Conservation (phyloP, 2,888 invertebrate genomes). For the Tholera decimalis region DNA sequence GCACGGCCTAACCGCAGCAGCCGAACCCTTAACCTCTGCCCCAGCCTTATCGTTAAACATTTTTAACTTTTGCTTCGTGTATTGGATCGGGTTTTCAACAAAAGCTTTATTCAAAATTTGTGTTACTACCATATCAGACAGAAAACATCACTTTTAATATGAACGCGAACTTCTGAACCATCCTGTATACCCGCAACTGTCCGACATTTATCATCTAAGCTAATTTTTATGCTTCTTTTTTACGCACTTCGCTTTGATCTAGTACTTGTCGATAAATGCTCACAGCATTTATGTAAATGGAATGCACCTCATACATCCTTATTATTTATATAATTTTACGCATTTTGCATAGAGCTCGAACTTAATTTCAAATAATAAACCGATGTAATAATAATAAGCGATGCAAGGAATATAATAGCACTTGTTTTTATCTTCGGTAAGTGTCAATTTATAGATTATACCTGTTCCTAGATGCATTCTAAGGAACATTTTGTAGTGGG, state of each 20-base stretch:
- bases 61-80: no score
- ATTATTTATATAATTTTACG: conserved; percentile 17
- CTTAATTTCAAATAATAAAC: conserved; percentile 18
- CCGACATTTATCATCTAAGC: conserved; percentile 18
- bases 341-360: not conserved
- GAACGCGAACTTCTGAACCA: no score
- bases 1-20: no score
- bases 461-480: conserved; percentile 14
- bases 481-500: conserved; percentile 17
- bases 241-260: not conserved
- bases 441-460: conserved; percentile 39
- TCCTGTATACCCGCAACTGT: not conserved
- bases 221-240: conserved; percentile 17
- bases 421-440: conserved; percentile 43
- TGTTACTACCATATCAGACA: no score
- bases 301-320: not conserved
- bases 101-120: no score
- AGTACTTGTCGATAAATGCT: not conserved
- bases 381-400: no score
- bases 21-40: no score
- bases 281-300: not conserved
- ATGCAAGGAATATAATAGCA: conserved; percentile 19
- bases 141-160: no score
- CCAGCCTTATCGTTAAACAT: no score
- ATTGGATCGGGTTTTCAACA: no score